Evolutionary conservation across 2,797 vertebrate genomes (phyloP), one percentile per base, ranked within the genome.

Genomic region (Novumbra hubbsi): DNA sequence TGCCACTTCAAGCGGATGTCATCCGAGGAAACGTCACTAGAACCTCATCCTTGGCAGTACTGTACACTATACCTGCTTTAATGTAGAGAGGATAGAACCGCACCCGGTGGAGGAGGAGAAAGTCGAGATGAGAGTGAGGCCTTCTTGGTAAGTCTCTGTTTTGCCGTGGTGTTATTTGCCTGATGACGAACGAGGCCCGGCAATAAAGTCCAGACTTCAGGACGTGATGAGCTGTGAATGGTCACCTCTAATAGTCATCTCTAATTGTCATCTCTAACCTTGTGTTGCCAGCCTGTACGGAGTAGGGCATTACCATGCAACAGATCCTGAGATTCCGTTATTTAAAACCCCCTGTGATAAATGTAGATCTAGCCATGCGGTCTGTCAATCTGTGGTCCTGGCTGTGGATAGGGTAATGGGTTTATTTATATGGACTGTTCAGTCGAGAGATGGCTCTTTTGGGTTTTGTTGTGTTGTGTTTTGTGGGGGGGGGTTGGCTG

Each of bases 1-100:
- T 34, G 63, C 2, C 27, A 65, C 81, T 85, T 83, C 88, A 90
- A 88, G 87, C 87, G 87, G 90, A 88, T 90, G 88, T 87, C 80
- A 80, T 87, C 84, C 87, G 84, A 72, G 79, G 80, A 84, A 85
- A 86, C 86, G 88, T 84, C 87, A 80, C 80, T 85, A 74, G 83
- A 78, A 71, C 75, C 50, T 83, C 48, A 3, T 8, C 28, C 21
- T 11, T 49, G 76, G 62, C 76, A 76, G 65, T 17, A 49, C n/a
- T 24, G 41, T 48, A 64, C 12, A 16, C 27, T 64, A 65, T 15
- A 32, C 28, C 16, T 65, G 63, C 63, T 32, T 65, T 65, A 30
- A 65, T 65, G 63, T 65, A 19, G 17, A 65, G 63, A 32, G 63
- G 16, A 64, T 16, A 28, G 7, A 21, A n/a, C 19, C 55, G 24